Evolutionary conservation across 1,140 invertebrate genomes (phyloP).

Genomic region (Penaeus vannamei): DNA sequence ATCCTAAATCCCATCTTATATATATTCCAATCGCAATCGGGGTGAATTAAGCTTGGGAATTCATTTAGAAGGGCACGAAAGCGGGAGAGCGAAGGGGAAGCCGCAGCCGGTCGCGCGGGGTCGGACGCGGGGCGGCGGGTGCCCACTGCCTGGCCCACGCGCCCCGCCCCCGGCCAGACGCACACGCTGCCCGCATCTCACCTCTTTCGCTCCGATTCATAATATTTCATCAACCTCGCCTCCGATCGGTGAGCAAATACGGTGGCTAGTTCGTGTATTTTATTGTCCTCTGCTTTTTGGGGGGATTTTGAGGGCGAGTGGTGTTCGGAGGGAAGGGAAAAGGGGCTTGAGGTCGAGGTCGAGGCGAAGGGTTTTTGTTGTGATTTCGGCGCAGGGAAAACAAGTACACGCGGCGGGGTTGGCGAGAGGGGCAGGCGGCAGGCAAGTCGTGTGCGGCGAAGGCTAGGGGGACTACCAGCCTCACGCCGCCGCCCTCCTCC

Average conservation of each 20-base stretch:
- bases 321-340: no score
- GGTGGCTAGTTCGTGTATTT: no score
- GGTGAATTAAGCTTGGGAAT: no score
- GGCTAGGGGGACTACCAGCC: conserved; percentile 40
- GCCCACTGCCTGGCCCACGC: conserved; percentile 60
- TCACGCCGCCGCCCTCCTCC: conserved; percentile 8
- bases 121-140: conserved; percentile 43
- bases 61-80: no score
- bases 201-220: conserved; percentile 13
- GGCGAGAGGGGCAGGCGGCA: not conserved
- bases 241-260: no score
- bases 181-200: not conserved
- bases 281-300: no score
- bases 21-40: not conserved
- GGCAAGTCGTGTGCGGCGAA: conserved; percentile 50
- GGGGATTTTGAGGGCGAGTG: no score
- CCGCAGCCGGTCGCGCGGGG: conserved; percentile 21
- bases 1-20: not conserved
- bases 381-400: not conserved
- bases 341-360: no score
- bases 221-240: no score
- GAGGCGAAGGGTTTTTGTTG: not conserved
- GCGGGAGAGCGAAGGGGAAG: not conserved
- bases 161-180: conserved; percentile 51
- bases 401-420: not conserved